Percentiles rank a stretch among this genome's conserved stretches.
Evolutionary conservation across 1,140 invertebrate genomes (phyloP).

Genomic region (Drosophila prosaltans): DNA sequence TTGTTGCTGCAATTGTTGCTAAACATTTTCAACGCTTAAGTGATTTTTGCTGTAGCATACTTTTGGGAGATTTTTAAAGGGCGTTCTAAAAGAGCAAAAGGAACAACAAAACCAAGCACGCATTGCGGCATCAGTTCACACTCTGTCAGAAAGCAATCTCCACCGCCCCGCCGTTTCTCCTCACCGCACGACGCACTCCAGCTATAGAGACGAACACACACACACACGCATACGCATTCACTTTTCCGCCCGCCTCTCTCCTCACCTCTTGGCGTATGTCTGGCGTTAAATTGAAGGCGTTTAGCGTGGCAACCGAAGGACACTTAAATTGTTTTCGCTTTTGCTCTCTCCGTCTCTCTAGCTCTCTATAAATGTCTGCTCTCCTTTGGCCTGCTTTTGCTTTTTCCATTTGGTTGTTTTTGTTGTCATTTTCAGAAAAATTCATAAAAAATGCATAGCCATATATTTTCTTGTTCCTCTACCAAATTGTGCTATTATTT

Average conservation of each 20-base stretch:
- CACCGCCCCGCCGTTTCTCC: too few species aligned
- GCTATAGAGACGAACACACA: neutral
- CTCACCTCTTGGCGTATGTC: constrained; percentile 37
- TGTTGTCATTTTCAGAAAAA: constrained; percentile 34
- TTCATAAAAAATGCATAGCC: constrained; percentile 63
- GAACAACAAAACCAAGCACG: constrained; percentile 43
- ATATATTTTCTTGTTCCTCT: constrained; percentile 58
- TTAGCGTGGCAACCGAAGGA: constrained; percentile 60
- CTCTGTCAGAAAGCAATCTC: neutral
- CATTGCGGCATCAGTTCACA: constrained; percentile 43
- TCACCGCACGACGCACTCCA: neutral
- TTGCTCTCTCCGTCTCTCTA: constrained; percentile 23
- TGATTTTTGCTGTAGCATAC: constrained; percentile 72
- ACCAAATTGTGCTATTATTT: constrained; percentile 55
- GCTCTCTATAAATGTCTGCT: too few species aligned
- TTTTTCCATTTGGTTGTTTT: constrained; percentile 24
- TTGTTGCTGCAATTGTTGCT: constrained; percentile 40
- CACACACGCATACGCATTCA: constrained; percentile 4
- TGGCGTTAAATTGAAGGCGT: constrained; percentile 64
- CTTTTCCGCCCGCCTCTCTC: neutral
- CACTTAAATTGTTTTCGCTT: constrained; percentile 56
- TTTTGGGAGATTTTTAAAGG: constrained; percentile 63
- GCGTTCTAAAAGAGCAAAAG: constrained; percentile 27
- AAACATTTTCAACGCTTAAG: constrained; percentile 69
- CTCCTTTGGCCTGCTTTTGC: neutral